These are phyloP conservation scores for Empidonax traillii DNA, from an alignment of 2,113 vertebrate species.

Conservation along the genomic window DNA sequence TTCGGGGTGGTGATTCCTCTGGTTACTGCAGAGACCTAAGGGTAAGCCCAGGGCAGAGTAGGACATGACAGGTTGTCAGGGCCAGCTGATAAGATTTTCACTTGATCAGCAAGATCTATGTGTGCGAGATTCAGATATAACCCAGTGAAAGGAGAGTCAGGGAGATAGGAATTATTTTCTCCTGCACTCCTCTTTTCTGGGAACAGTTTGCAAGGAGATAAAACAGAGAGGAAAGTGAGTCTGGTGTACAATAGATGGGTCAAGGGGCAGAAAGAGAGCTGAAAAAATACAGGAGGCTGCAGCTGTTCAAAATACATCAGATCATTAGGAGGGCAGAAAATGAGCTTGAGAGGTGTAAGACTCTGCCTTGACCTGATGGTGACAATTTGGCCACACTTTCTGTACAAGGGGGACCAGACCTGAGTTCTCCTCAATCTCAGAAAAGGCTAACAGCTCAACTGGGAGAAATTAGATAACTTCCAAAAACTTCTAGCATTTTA, in stretches of 20 bases:
- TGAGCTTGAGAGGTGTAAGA: not conserved
- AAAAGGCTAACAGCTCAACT: rapidly evolving
- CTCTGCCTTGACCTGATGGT: not conserved
- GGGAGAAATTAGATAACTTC: not conserved
- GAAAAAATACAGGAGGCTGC: not conserved
- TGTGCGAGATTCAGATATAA: not conserved
- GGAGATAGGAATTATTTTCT: not conserved
- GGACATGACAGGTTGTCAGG: not conserved
- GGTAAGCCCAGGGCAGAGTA: not conserved
- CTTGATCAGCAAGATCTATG: not conserved
- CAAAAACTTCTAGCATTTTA: not conserved
- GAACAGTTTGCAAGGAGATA: not conserved
- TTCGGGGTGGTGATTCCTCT: not conserved
- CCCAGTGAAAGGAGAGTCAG: not conserved
- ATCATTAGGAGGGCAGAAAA: not conserved
- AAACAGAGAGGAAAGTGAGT: not conserved
- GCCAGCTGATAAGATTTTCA: not conserved
- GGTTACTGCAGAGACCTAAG: not conserved
- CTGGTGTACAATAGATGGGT: not conserved
- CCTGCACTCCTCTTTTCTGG: not conserved
- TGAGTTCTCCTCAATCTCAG: not conserved
- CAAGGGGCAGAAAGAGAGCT: not conserved
- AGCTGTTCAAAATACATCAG: not conserved
- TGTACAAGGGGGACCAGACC: rapidly evolving
- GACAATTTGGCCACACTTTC: not conserved